Base-by-base conservation (phyloP, 2,797 vertebrate genomes). In the Pantherophis alleghaniensis region DNA sequence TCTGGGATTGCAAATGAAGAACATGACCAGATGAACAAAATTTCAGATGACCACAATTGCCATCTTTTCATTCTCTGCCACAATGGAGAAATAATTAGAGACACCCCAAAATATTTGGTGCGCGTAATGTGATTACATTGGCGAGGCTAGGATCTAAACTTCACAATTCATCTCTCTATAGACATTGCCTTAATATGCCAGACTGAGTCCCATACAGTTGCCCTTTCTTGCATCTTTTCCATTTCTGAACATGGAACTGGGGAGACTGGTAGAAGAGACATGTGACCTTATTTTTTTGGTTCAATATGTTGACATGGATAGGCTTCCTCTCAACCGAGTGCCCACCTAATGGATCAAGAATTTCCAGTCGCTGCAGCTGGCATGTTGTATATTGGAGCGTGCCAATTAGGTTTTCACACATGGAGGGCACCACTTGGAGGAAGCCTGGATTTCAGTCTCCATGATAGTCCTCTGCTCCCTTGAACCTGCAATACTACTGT, bases 401-500 rank as follows among this genome's bases (percentile, higher is more conserved):
- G 37, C 18, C 74, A 47, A 24, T 83, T 83, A 47, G 13, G 37
- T 47, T 83, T 83, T 12, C 37, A 83, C 20, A 47, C 18, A 12
- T 24, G 74, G 20, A 47, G 37, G 37, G 20, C 20, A 12, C 74
- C 10, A 83, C 20, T 83, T 83, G 74, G 20, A 83, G 74, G 74
- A 83, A 24, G 20, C 37, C 20, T 47, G 37, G 37, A 11, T 20
- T 11, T 83, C 37, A 66, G 66, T 11, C 57, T 94, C 42, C 61
- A 89, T 14, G 61, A n/a, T 26, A 86, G n/a, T 24, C 96, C 96
- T 96, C 96, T 95, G 93, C 95, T 91, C 26, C 53, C 92, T 90
- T 95, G 89, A 95, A 95, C 96, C 97, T 96, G 97, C 95, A 97
- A 97, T 96, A 97, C 96, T 97, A 91, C 96, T 94, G 95, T 97